Conservation (phyloP, 2,888 invertebrate species). For the Abrostola tripartita region DNA sequence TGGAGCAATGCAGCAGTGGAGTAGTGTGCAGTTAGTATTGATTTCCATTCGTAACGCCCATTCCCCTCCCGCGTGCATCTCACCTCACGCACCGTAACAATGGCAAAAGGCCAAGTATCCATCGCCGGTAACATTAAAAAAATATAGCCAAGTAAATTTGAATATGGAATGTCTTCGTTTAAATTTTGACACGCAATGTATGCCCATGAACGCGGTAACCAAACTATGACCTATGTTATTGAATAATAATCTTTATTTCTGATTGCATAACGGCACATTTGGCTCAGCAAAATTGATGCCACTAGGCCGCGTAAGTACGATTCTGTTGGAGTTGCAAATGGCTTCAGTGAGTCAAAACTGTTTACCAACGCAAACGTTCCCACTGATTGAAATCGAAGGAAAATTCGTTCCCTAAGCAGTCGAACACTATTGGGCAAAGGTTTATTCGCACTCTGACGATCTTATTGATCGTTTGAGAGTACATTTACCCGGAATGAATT, state of each 20-base stretch:
- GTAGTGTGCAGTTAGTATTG: constrained; percentile 88
- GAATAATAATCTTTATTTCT: constrained; percentile 35
- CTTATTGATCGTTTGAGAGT: constrained; percentile 38
- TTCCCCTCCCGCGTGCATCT: constrained; percentile 71
- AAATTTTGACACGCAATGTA: constrained; percentile 53
- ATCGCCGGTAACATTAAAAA: constrained; percentile 62
- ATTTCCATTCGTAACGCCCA: constrained; percentile 86
- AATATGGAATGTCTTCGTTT: constrained; percentile 53
- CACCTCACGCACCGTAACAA: constrained; percentile 82
- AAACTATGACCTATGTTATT: constrained; percentile 19
- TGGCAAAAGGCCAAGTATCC: constrained; percentile 83
- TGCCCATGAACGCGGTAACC: constrained; percentile 25
- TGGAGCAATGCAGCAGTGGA: constrained; percentile 87
- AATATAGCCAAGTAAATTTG: constrained; percentile 47
- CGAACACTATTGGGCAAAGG: constrained; percentile 24
- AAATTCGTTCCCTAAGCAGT: constrained; percentile 39
- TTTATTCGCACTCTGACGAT: constrained; percentile 34
- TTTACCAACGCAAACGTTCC: constrained; percentile 49
- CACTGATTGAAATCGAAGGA: constrained; percentile 46
- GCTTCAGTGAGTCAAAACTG: constrained; percentile 51
- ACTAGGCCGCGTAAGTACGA: constrained; percentile 24
- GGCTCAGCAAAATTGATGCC: constrained; percentile 11
- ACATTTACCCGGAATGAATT: constrained; percentile 24
- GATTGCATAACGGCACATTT: constrained; percentile 25
- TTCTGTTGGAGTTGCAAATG: constrained; percentile 40